These are phyloP conservation scores for Drosophila parthenogenetica DNA, from an alignment of 2,888 invertebrate genomes.

Conservation along the genomic window DNA sequence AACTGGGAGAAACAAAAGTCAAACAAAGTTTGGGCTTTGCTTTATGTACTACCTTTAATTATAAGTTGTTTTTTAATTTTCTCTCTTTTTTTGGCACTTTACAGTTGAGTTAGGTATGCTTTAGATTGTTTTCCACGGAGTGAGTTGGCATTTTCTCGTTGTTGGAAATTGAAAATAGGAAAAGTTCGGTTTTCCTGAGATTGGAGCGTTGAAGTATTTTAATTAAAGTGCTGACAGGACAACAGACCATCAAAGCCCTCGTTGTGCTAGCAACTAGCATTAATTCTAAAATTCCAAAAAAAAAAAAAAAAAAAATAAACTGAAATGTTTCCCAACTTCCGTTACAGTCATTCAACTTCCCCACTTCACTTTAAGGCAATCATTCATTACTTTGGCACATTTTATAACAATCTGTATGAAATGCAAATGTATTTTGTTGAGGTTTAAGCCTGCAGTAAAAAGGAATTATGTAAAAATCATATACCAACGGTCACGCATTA, in stretches of 20 bases:
- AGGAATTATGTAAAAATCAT: background rate
- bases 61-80: conserved; percentile 62
- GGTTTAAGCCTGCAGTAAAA: background rate
- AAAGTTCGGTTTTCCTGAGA: conserved; percentile 54
- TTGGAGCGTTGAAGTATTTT: conserved; percentile 62
- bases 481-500: conserved; percentile 34
- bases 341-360: background rate
- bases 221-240: conserved; percentile 62
- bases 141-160: conserved; percentile 46
- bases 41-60: conserved; percentile 68
- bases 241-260: conserved; percentile 33
- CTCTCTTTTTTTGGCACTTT: conserved; percentile 16
- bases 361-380: background rate
- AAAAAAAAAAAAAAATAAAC: background rate
- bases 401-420: background rate
- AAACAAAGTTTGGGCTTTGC: conserved; percentile 51
- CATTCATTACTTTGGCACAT: background rate
- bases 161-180: conserved; percentile 62
- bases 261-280: conserved; percentile 30
- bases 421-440: background rate
- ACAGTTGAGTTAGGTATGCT: conserved; percentile 25
- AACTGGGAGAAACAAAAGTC: conserved; percentile 51
- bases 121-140: background rate
- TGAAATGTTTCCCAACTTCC: background rate
- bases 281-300: background rate